Evolutionary conservation across 1,140 invertebrate species (phyloP).

Genomic region (Eueides isabella): DNA sequence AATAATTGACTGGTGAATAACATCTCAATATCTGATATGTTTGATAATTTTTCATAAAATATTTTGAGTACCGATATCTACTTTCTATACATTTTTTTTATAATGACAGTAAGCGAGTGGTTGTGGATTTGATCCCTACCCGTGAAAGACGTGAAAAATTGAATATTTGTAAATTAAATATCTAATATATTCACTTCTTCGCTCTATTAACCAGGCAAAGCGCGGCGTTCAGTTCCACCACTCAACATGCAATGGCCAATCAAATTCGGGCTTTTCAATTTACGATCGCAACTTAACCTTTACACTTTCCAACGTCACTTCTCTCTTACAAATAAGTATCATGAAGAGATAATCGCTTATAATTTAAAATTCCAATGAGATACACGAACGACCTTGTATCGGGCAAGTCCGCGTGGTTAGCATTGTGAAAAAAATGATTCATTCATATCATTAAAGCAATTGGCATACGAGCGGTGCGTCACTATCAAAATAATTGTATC

Average conservation of each 20-base stretch:
- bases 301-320: neutral
- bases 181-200: no score
- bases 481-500: constrained; percentile 42
- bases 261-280: no score
- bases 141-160: no score
- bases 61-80: no score
- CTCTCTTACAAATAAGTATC: neutral
- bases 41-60: no score
- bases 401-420: constrained; percentile 34
- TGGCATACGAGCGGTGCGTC: constrained; percentile 42
- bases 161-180: no score
- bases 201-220: no score
- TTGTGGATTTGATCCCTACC: no score
- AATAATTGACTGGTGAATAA: neutral
- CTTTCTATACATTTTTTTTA: no score
- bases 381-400: constrained; percentile 42
- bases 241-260: no score
- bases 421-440: constrained; percentile 41
- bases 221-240: no score
- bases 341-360: neutral
- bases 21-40: neutral
- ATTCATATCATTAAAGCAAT: constrained; percentile 47
- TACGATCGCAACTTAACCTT: neutral
- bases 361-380: constrained; percentile 26
- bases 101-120: no score